Evolutionary conservation across 2,888 invertebrate species (phyloP).

Genomic region (Pemphredon lugubris): DNA sequence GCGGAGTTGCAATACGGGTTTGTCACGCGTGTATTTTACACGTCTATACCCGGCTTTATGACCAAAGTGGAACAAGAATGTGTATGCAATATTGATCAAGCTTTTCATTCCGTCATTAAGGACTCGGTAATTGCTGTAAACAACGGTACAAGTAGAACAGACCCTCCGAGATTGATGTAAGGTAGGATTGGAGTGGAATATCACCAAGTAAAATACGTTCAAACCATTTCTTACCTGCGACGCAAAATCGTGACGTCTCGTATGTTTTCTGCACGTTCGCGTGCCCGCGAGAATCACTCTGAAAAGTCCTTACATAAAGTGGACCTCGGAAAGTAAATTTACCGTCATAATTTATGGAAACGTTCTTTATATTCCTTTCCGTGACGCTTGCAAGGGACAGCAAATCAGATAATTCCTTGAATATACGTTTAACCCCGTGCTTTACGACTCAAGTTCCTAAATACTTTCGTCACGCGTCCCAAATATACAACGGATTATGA

Average conservation of each 20-base stretch:
- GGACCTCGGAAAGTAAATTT: constrained; percentile 17
- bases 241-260: not conserved
- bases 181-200: constrained; percentile 6
- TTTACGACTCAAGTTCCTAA: not conserved
- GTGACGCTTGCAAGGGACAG: too few relatives aligned
- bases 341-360: constrained; percentile 31
- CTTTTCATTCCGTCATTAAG: constrained; percentile 35
- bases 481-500: not conserved
- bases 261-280: constrained; percentile 14
- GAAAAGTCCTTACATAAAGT: constrained; percentile 13
- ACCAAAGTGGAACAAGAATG: constrained; percentile 37
- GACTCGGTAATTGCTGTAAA: constrained; percentile 20
- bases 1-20: too few relatives aligned
- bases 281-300: constrained; percentile 4
- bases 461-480: not conserved
- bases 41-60: too few relatives aligned
- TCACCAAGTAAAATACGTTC: constrained; percentile 12
- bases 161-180: constrained; percentile 35
- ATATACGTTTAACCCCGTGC: too few relatives aligned
- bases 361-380: constrained; percentile 8
- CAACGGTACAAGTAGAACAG: constrained; percentile 5
- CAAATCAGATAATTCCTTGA: not conserved
- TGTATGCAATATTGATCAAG: constrained; percentile 47
- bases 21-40: too few relatives aligned
- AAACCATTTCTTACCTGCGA: constrained; percentile 21